phyloP scores from a whole-genome alignment of 2,888 invertebrate genomes.

The Scaptomyza cyrtandrae region DNA sequence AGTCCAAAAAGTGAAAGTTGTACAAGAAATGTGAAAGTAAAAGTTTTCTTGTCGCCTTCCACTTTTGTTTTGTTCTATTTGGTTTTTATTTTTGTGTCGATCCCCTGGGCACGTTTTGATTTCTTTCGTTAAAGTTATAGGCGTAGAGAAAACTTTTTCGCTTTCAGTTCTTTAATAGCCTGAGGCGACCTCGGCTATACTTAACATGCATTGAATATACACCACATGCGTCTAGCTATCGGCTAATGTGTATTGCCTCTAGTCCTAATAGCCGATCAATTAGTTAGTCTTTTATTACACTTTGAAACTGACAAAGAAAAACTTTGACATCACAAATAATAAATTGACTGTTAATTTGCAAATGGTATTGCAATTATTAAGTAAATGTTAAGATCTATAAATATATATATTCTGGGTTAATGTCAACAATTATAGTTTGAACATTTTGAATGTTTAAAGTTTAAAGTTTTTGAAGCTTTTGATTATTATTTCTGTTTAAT shows the following conservation, averaged over 20 bases:
- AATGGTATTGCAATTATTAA: neutral
- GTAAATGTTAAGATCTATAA: neutral
- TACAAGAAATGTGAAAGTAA: conserved; percentile 30
- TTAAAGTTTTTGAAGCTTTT: neutral
- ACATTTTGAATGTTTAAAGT: neutral
- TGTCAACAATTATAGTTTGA: no score
- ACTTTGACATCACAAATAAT: conserved; percentile 10
- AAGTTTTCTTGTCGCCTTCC: conserved; percentile 49
- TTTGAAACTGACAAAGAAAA: conserved; percentile 1
- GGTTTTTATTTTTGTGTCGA: conserved; percentile 28
- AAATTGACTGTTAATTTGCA: conserved; percentile 17
- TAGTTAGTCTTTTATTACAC: conserved; percentile 33
- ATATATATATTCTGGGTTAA: no score
- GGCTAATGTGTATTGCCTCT: conserved; percentile 38
- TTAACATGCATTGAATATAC: conserved; percentile 41
- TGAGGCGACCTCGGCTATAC: conserved; percentile 47
- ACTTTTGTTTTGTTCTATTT: conserved; percentile 5
- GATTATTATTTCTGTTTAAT: no score
- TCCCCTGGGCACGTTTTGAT: conserved; percentile 63
- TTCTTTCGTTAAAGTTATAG: conserved; percentile 46
- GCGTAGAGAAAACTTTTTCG: conserved; percentile 50
- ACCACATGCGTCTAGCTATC: conserved; percentile 29
- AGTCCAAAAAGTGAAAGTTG: conserved; percentile 35
- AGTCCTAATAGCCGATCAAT: conserved; percentile 65
- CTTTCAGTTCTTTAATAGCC: conserved; percentile 45